Percentiles rank a stretch among this genome's conserved stretches.
These are phyloP conservation scores for Panopea generosa DNA, from an alignment of 2,888 invertebrate genomes.

Conservation along the genomic window DNA sequence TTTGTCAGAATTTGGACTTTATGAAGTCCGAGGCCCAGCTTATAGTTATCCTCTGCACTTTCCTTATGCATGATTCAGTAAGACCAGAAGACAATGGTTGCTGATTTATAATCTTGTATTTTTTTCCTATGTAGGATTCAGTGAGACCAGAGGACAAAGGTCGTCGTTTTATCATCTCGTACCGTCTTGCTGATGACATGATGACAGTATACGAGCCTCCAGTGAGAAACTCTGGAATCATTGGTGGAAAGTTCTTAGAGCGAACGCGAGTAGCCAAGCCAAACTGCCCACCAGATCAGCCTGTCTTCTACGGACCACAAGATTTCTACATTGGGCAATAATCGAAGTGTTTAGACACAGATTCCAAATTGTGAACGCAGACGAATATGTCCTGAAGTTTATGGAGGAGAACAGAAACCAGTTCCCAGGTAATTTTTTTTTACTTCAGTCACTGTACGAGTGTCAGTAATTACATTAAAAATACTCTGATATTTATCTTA, in stretches of 20 bases:
- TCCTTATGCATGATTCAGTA: conserved; percentile 89
- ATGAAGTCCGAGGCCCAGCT: no score
- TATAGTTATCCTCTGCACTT: no score
- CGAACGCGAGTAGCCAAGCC: conserved; percentile 90
- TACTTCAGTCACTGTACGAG: not conserved
- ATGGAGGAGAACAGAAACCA: conserved; percentile 84
- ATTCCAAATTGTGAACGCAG: conserved; percentile 92
- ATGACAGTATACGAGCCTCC: conserved; percentile 91
- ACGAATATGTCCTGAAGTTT: conserved; percentile 93
- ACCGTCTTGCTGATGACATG: conserved; percentile 91
- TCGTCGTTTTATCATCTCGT: conserved; percentile 91
- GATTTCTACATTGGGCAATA: conserved; percentile 92
- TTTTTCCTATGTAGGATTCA: conserved; percentile 89
- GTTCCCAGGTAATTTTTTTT: conserved; percentile 81
- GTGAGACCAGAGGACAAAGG: conserved; percentile 92
- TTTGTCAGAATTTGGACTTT: no score
- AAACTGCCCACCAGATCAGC: conserved; percentile 88
- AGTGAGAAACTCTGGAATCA: conserved; percentile 88
- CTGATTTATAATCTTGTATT: conserved; percentile 91
- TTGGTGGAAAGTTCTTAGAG: conserved; percentile 91
- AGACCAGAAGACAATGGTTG: conserved; percentile 92
- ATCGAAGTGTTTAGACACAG: conserved; percentile 91
- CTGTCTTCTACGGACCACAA: conserved; percentile 91
- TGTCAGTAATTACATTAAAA: no score
- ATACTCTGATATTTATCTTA: no score